Base-by-base conservation (phyloP, 2,888 invertebrate genomes). In the Nipponacmea schrenckii region DNA sequence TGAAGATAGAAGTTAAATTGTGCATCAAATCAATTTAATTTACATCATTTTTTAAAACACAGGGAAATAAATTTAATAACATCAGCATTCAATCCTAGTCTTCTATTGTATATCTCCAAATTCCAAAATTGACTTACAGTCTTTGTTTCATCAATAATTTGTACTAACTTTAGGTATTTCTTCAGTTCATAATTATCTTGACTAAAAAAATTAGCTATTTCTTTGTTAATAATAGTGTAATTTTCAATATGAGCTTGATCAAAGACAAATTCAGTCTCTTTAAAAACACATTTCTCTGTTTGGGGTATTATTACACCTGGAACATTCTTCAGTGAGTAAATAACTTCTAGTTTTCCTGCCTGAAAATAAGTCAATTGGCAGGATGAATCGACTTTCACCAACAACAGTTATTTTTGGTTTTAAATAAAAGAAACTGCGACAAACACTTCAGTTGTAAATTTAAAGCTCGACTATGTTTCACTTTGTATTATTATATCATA, bases 121-220 rank as follows among this genome's bases (percentile, higher is more conserved):
- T 24, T 5, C 7, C 2, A 24, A 48, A 14, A 14, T 48, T 14
- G 17, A 17, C 14, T 48, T 1, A 1, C 24, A 20, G 12, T 20
- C 39, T 10, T 15, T 31, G 17, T 31, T 31, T 17, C 64, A 63
- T 45, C 24, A 5, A 67, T 64, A 67, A 50, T 46, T 3, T 24
- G 5, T 5, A 64, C 76, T 70, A 74, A 85, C 85, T 78, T 83
- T 20, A 84, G 68, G 62, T 81, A 77, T 27, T 74, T 77, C 50
- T 64, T 48, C 66, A 82, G 82, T 24, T 74, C 70, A 12, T 69
- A 72, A 67, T 83, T 73, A 17, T 75, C 77, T 17, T 72, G 72
- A 66, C 83, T 80, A 73, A 87, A 85, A 73, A 76, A 83, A 20
- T 78, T 77, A 7, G 86, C 83, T 5, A 87, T 75, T 67, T 84